Evolutionary conservation across 2,888 invertebrate species (phyloP).

Genomic region (Lithophane socia): DNA sequence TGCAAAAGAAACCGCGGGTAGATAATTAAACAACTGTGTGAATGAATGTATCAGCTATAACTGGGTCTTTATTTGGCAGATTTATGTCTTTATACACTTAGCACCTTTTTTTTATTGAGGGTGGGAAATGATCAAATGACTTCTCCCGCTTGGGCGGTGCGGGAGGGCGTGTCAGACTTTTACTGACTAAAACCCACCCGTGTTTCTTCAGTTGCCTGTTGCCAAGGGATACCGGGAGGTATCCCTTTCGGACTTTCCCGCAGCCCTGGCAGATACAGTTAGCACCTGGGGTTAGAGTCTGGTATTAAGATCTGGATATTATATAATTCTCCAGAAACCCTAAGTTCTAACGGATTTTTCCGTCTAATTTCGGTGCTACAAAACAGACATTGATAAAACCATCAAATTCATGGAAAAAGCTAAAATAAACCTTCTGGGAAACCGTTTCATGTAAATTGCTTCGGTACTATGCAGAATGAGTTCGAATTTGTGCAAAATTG

Average conservation of each 20-base stretch:
- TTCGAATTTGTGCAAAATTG: slow-evolving; percentile 27
- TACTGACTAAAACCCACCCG: too few relatives aligned
- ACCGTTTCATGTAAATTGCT: slow-evolving; percentile 39
- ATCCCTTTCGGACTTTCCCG: too few relatives aligned
- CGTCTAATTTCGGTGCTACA: not conserved
- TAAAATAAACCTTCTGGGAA: slow-evolving; percentile 36
- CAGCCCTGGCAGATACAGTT: not conserved
- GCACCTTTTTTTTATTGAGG: too few relatives aligned
- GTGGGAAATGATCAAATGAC: too few relatives aligned
- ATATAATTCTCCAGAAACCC: not conserved
- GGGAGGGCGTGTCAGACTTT: too few relatives aligned
- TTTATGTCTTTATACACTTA: not conserved
- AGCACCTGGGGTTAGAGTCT: not conserved
- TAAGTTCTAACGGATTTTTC: not conserved
- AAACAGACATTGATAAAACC: slow-evolving; percentile 35
- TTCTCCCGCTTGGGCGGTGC: too few relatives aligned
- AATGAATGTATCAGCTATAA: not conserved
- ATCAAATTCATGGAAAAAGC: slow-evolving; percentile 21
- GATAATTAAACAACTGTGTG: not conserved
- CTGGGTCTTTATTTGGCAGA: not conserved
- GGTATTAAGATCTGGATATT: not conserved
- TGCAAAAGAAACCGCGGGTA: not conserved
- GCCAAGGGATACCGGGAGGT: too few relatives aligned
- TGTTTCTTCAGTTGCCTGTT: too few relatives aligned
- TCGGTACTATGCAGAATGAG: slow-evolving; percentile 10